Base-by-base conservation (phyloP, 2,113 vertebrate species). In the Atherinomorus stipes region DNA sequence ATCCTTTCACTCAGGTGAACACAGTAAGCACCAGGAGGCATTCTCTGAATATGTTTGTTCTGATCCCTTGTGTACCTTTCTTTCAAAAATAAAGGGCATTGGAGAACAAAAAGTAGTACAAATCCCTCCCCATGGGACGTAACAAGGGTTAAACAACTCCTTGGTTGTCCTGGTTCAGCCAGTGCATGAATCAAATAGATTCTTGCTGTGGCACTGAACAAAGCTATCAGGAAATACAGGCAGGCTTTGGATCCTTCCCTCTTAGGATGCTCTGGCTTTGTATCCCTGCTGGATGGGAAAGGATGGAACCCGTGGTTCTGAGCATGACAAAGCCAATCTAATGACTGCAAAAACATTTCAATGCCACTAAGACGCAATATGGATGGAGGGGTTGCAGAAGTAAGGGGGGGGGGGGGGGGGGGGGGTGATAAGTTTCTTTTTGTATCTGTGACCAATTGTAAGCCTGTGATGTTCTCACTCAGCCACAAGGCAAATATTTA, bases 271-370 rank as follows among this genome's bases (percentile, higher is more conserved):
- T 47, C 70, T 68, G 76, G 83, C 86, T 89, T 86, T 90, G 62
- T 81, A 70, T 83, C 71, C 64, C 65, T 76, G 25, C 61, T 7
- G 74, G 57, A 85, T 85, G 81, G 74, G 66, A 71, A 26, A 80
- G 74, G 83, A 86, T 66, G 81, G 73, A 65, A 61, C 60, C 77
- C 23, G 40, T 70, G 65, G 65, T 88, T 88, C 64, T 66, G 75
- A 91, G 89, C 90, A 89, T 91, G 90, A 89, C 87, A 88, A 90
- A 91, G 88, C 85, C 84, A 85, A 90, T 93, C 85, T 88, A 85
- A 74, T 42, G 81, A 59, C 54, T 74, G 80, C 78, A 76, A 84
- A 87, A 86, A 84, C 83, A 84, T 80, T 69, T 78, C 53, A 21
- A 81, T 76, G 74, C 81, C 74, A 85, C 85, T 83, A 78, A 80